phyloP scores from a whole-genome alignment of 2,113 vertebrate genomes.

The Alligator mississippiensis region DNA sequence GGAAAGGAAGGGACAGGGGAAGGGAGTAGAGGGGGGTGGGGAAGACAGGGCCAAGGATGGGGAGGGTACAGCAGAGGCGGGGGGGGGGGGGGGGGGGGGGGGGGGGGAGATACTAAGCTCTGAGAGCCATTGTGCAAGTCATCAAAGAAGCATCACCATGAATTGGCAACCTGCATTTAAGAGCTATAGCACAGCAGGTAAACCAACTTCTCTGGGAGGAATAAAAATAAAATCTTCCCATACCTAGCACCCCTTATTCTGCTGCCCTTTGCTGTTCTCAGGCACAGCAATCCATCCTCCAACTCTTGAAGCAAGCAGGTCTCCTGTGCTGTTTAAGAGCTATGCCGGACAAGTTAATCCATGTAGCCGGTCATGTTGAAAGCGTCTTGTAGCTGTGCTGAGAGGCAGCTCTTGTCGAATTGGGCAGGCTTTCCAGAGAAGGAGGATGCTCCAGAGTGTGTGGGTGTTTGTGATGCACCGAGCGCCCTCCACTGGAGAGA shows the following conservation, averaged over 20 bases:
- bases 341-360: slow-evolving; percentile 72
- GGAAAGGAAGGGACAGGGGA: slow-evolving; percentile 52
- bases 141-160: too few relatives aligned
- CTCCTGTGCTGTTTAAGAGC: slow-evolving; percentile 52
- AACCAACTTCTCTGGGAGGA: slow-evolving; percentile 76
- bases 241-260: slow-evolving; percentile 76
- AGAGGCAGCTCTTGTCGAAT: slow-evolving; percentile 81
- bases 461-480: slow-evolving; percentile 81
- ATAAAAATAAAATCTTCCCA: slow-evolving; percentile 43
- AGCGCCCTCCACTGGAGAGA: slow-evolving; percentile 89
- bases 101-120: too few relatives aligned
- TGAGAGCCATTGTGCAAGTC: too few relatives aligned
- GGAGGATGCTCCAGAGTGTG: slow-evolving; percentile 81
- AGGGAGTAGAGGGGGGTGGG: slow-evolving; percentile 63
- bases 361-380: slow-evolving; percentile 75
- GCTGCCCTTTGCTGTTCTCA: slow-evolving; percentile 77
- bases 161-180: too few relatives aligned
- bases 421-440: slow-evolving; percentile 80
- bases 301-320: slow-evolving; percentile 48
- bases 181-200: slow-evolving; percentile 17
- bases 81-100: too few relatives aligned
- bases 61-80: background rate
- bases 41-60: slow-evolving; percentile 55
- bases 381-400: slow-evolving; percentile 81
- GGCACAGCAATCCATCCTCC: slow-evolving; percentile 77